A percentile compares a stretch with the other conserved stretches of the same genome.
Conservation (phyloP, 1,140 invertebrate species). For the Grapholita molesta region DNA sequence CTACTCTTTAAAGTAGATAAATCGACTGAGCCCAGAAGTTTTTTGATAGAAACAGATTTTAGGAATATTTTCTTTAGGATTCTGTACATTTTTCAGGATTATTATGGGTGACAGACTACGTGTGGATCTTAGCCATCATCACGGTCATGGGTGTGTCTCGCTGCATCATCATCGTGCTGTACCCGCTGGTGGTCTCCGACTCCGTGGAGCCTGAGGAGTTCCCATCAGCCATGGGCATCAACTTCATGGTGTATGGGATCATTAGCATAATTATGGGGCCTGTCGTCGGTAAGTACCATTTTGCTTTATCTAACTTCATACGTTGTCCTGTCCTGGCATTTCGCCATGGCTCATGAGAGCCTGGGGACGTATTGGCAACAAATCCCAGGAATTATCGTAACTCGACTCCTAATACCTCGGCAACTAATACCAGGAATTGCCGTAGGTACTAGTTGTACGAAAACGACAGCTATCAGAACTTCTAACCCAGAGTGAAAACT, state of each 20-base stretch:
- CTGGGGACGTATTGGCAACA: no score
- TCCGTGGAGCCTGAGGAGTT: constrained; percentile 41
- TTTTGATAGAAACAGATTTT: neutral
- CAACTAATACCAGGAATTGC: no score
- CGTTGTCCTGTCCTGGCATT: neutral
- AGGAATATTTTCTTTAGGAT: constrained; percentile 19
- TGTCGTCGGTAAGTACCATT: constrained; percentile 40
- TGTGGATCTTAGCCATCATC: constrained; percentile 35
- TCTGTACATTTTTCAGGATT: constrained; percentile 33
- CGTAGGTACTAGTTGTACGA: no score
- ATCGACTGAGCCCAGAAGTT: no score
- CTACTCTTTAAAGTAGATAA: no score
- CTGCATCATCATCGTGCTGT: constrained; percentile 34
- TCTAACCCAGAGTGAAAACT: no score
- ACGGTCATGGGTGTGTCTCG: constrained; percentile 43
- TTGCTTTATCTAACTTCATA: neutral
- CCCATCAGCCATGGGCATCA: constrained; percentile 44
- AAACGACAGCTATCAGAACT: no score
- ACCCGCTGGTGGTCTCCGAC: constrained; percentile 48
- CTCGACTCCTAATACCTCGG: no score
- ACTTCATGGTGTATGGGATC: constrained; percentile 40
- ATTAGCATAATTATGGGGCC: constrained; percentile 43
- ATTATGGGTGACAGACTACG: constrained; percentile 44
- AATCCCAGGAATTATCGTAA: no score
- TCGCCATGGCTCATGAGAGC: no score